A percentile compares a stretch with the other conserved stretches of the same genome.
phyloP scores from a whole-genome alignment of 2,888 invertebrate species.

The Hartigia nigra region DNA sequence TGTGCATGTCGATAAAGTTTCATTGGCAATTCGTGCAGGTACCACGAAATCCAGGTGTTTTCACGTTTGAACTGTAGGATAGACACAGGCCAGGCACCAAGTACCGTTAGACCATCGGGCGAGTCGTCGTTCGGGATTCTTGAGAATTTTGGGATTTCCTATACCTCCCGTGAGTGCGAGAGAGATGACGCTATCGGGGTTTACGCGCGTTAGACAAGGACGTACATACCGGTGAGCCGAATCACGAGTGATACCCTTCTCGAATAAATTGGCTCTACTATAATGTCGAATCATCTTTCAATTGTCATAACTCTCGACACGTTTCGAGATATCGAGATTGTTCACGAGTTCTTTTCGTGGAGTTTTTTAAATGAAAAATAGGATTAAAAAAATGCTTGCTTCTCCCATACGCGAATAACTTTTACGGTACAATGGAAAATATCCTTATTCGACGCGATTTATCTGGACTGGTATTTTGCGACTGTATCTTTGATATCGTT shows the following conservation, averaged over 20 bases:
- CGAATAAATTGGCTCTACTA: not conserved
- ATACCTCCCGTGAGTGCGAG: not conserved
- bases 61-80: not conserved
- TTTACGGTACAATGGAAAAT: not conserved
- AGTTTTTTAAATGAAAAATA: not conserved
- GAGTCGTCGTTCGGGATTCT: no score
- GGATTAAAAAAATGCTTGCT: not conserved
- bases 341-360: no score
- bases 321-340: not conserved
- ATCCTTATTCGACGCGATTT: no score
- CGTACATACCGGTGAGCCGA: not conserved
- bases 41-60: accelerated
- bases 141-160: not conserved
- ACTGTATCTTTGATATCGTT: not conserved
- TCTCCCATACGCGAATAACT: not conserved
- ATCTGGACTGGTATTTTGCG: no score
- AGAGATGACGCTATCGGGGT: not conserved
- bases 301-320: not conserved
- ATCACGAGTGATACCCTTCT: no score
- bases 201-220: not conserved
- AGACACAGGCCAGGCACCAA: not conserved
- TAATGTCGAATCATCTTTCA: not conserved
- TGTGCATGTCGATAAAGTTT: not conserved
- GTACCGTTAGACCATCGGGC: not conserved
- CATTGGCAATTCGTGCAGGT: not conserved